Conservation (phyloP, 2,797 vertebrate genomes). For the Fratercula arctica region DNA sequence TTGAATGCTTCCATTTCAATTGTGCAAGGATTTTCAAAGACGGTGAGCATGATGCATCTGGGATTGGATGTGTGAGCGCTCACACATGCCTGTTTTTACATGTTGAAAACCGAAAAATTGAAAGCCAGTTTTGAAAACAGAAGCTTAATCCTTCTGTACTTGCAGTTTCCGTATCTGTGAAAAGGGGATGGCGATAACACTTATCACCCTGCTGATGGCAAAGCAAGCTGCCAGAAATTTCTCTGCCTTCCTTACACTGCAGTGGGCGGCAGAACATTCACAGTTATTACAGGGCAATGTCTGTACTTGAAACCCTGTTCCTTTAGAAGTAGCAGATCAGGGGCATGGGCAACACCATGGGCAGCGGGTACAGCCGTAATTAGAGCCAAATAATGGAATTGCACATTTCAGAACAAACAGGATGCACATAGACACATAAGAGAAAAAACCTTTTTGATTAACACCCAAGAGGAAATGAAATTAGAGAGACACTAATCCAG, state of each 20-base stretch:
- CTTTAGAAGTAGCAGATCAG: background rate
- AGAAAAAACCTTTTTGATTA: background rate
- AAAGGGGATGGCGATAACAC: background rate
- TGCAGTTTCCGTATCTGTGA: background rate
- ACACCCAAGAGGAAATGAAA: slow-evolving; percentile 22
- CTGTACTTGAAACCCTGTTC: background rate
- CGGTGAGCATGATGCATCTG: background rate
- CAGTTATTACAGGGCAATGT: background rate
- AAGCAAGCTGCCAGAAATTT: background rate
- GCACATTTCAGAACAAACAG: background rate
- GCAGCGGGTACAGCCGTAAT: background rate
- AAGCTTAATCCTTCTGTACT: slow-evolving; percentile 2
- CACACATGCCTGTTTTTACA: background rate
- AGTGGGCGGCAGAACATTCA: background rate
- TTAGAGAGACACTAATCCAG: background rate
- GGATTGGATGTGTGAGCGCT: background rate
- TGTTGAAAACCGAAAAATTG: background rate
- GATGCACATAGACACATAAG: background rate
- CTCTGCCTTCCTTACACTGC: background rate
- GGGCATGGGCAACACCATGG: background rate
- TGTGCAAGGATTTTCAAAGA: background rate
- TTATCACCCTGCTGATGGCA: background rate
- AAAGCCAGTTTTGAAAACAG: background rate
- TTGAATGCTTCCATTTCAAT: background rate
- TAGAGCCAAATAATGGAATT: background rate